Conservation (phyloP, 2,113 vertebrate species). For the Diglossa brunneiventris region DNA sequence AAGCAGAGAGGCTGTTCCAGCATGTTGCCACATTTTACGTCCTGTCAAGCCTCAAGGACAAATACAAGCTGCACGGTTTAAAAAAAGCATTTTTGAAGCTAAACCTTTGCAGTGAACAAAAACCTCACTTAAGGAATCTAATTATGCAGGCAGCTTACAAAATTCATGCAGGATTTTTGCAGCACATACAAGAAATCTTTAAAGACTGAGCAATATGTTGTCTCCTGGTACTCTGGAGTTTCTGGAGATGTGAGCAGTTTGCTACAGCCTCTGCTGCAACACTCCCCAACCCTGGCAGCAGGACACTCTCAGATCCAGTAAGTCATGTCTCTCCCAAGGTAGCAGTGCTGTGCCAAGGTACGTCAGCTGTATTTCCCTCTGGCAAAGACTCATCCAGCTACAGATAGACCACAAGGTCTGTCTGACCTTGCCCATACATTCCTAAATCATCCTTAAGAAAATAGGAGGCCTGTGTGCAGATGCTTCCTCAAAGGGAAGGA, state of each 20-base stretch:
- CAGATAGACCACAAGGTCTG: neutral
- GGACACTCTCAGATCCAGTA: neutral
- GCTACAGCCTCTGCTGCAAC: neutral
- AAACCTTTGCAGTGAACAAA: neutral
- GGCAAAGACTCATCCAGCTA: neutral
- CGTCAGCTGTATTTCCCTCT: neutral
- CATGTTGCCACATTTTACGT: neutral
- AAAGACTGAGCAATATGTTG: neutral
- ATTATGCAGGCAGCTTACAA: neutral
- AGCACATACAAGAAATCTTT: neutral
- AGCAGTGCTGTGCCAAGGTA: neutral
- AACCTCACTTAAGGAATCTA: neutral
- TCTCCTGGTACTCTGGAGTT: neutral
- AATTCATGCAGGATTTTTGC: neutral
- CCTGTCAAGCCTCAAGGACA: neutral
- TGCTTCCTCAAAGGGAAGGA: neutral
- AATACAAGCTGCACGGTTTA: neutral
- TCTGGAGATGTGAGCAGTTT: neutral
- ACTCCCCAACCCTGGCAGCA: neutral
- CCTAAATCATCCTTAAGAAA: neutral
- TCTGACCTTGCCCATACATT: neutral
- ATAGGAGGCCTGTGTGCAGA: neutral
- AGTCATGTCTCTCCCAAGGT: neutral
- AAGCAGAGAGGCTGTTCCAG: neutral
- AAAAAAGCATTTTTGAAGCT: neutral